These are phyloP conservation scores for Platypus cylindrus DNA, from an alignment of 2,888 invertebrate species.

Conservation along the genomic window DNA sequence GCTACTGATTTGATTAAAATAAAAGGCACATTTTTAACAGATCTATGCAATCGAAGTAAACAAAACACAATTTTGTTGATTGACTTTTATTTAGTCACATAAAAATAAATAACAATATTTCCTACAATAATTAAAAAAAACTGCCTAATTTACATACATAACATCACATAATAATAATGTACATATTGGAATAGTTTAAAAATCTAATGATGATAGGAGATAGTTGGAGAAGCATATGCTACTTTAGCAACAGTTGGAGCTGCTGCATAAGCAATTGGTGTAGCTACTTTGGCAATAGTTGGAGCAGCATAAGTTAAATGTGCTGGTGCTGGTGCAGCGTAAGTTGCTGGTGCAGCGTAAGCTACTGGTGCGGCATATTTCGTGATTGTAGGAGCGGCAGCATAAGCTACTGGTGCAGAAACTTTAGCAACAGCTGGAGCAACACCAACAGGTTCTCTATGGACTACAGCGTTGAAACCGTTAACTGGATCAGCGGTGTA, in stretches of 20 bases:
- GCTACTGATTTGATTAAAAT: too few species aligned
- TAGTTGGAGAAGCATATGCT: constrained; percentile 8
- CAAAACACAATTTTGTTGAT: too few species aligned
- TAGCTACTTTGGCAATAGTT: constrained; percentile 5
- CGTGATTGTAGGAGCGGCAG: constrained; percentile 28
- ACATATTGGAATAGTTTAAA: neutral
- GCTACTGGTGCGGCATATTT: constrained; percentile 12
- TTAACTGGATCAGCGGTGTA: constrained; percentile 42
- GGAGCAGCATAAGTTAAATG: constrained; percentile 14
- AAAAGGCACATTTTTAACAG: too few species aligned
- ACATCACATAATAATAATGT: constrained; percentile 2
- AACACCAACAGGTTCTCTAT: constrained; percentile 37
- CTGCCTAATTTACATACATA: too few species aligned
- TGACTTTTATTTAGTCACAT: too few species aligned
- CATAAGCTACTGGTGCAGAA: constrained; percentile 16
- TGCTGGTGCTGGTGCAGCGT: constrained; percentile 2
- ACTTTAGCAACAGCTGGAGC: constrained; percentile 40
- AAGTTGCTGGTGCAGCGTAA: constrained; percentile 10
- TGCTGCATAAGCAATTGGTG: constrained; percentile 3
- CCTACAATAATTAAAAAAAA: too few species aligned
- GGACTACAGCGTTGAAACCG: constrained; percentile 45
- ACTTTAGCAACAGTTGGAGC: constrained; percentile 2
- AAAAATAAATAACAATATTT: too few species aligned
- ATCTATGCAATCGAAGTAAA: too few species aligned
- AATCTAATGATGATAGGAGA: constrained; percentile 9